Percentiles rank a stretch among this genome's conserved stretches.
These are phyloP conservation scores for Fragum sueziense DNA, from an alignment of 2,888 invertebrate species.

Conservation along the genomic window DNA sequence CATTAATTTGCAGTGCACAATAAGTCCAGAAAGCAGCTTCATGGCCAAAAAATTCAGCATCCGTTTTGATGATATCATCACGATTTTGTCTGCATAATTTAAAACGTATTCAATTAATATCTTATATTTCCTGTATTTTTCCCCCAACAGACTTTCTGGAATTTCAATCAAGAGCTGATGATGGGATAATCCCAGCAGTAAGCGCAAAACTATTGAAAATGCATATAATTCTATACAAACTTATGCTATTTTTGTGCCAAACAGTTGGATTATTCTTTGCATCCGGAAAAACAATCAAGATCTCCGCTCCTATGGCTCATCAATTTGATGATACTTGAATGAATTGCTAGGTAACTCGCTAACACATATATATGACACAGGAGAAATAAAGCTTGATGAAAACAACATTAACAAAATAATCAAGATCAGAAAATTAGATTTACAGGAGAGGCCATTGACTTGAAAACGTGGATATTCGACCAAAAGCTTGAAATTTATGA, in stretches of 20 bases:
- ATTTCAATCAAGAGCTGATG: background rate
- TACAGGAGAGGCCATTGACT: too few species aligned
- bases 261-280: background rate
- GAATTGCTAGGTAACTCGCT: slow-evolving; percentile 2
- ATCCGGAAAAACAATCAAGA: background rate
- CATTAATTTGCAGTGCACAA: too few species aligned
- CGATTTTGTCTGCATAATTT: too few species aligned
- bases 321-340: slow-evolving; percentile 10
- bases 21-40: too few species aligned
- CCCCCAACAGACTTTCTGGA: background rate
- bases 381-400: slow-evolving; percentile 12
- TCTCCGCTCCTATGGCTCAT: background rate
- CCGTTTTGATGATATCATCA: too few species aligned
- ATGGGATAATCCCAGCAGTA: too few species aligned
- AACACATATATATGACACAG: background rate
- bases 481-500: too few species aligned
- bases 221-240: too few species aligned
- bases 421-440: slow-evolving; percentile 5
- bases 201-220: too few species aligned
- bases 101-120: background rate
- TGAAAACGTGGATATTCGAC: too few species aligned
- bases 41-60: too few species aligned
- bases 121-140: slow-evolving; percentile 6
- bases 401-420: slow-evolving; percentile 8
- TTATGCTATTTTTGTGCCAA: too few species aligned